Conservation (phyloP, 2,113 vertebrate species). For the Bos indicus region DNA sequence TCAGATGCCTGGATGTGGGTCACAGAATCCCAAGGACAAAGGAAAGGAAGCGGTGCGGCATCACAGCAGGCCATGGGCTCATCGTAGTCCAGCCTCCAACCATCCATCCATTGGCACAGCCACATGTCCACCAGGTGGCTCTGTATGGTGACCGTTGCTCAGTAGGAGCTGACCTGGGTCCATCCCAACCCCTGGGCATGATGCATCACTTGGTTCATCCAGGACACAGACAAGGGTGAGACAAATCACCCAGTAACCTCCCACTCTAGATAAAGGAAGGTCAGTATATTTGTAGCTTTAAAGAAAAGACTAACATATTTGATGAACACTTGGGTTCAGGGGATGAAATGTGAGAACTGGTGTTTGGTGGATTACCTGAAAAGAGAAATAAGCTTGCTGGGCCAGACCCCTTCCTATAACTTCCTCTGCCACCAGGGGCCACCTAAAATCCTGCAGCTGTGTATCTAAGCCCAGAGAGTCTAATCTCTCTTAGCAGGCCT, state of each 20-base stretch:
- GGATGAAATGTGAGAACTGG: neutral
- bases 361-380: neutral
- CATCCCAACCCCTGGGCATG: accelerated
- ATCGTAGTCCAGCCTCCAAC: neutral
- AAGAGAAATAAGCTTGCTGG: neutral
- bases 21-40: neutral
- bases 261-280: neutral
- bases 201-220: neutral
- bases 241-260: neutral
- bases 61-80: neutral
- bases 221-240: neutral
- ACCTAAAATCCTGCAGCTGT: neutral
- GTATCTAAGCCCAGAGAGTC: neutral
- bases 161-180: neutral
- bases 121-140: neutral
- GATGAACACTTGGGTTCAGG: accelerated
- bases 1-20: neutral
- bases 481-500: neutral
- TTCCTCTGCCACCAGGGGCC: too few relatives aligned
- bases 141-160: accelerated
- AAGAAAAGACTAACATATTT: neutral
- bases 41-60: neutral
- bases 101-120: neutral
- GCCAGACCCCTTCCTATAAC: neutral
- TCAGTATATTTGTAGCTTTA: neutral